Evolutionary conservation across 2,888 invertebrate species (phyloP), one percentile per base, ranked within the genome.

Genomic region (Athalia rosae): DNA sequence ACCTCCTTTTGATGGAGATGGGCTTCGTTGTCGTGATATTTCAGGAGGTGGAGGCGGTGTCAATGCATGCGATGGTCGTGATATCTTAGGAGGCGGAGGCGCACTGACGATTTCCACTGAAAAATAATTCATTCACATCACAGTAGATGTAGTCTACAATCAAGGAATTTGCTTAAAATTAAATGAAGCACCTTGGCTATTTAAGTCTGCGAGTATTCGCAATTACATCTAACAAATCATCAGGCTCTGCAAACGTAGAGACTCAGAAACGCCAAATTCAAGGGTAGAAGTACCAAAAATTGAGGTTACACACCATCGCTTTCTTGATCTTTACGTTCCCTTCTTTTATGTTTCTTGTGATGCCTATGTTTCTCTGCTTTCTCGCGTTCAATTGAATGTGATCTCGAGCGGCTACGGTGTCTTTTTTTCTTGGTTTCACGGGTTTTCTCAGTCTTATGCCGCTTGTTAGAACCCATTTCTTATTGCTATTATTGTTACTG

Each of bases 401-500:
- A 93, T 48, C 92, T 91, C 41, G 93, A 93, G 79, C 91, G 90
- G 82, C 92, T 91, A 66, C 93, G 91, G 88, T 94, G 94, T 86
- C 94, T 93, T 88, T 93, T 92, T 90, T 95, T 95, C 87, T 93
- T 93, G 3, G 92, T 91, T 58, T 93, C 94, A 4, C 89, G 87
- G 77, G 79, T 85, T 85, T 93, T 93, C 64, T 92, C 91, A 61
- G 90, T 90, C 87, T 94, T 94, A 84, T 94, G 94, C 86, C 94
- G 94, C 89, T 94, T 94, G 85, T 91, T 92, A 41, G 95, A 94
- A 84, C 94, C 94, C 94, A 94, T 94, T 45, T 13, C 45, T 28
- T n/a, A 53, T 8, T n/a, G 9, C 15, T 59, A 59, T 13, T 3
- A n/a, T 6, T 7, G 59, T 64, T 8, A 48, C n/a, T 7, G 50